Conservation (phyloP, 2,888 invertebrate species). For the Tridacna crocea region DNA sequence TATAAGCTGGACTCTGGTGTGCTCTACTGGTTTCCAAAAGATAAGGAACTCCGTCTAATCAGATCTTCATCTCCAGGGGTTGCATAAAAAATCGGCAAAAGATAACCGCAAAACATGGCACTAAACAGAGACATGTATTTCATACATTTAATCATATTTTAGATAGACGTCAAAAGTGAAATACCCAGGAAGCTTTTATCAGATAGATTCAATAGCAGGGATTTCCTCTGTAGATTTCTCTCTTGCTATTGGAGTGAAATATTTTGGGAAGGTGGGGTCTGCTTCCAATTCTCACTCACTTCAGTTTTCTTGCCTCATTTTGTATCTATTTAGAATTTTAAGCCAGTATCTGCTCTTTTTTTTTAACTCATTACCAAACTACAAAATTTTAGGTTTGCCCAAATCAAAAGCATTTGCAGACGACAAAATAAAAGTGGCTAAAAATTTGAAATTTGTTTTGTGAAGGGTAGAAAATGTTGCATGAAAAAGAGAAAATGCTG, state of each 20-base stretch:
- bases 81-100: constrained; percentile 57
- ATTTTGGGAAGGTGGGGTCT: constrained; percentile 8
- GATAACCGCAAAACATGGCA: constrained; percentile 61
- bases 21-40: constrained; percentile 32
- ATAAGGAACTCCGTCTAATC: constrained; percentile 33
- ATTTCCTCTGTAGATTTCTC: background rate
- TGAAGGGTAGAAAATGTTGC: too few species aligned
- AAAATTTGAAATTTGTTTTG: too few species aligned
- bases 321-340: too few species aligned
- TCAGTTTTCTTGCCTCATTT: too few species aligned
- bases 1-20: constrained; percentile 55
- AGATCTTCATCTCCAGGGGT: constrained; percentile 53
- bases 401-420: too few species aligned
- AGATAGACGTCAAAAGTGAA: constrained; percentile 56
- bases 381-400: too few species aligned
- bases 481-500: too few species aligned
- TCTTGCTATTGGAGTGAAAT: constrained; percentile 5
- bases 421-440: too few species aligned
- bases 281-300: background rate
- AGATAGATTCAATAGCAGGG: constrained; percentile 35
- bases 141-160: constrained; percentile 61
- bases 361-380: too few species aligned
- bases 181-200: constrained; percentile 44
- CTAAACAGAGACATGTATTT: constrained; percentile 56
- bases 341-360: too few species aligned